These are phyloP conservation scores for Eilema depressum DNA, from an alignment of 2,888 invertebrate species.

Conservation along the genomic window DNA sequence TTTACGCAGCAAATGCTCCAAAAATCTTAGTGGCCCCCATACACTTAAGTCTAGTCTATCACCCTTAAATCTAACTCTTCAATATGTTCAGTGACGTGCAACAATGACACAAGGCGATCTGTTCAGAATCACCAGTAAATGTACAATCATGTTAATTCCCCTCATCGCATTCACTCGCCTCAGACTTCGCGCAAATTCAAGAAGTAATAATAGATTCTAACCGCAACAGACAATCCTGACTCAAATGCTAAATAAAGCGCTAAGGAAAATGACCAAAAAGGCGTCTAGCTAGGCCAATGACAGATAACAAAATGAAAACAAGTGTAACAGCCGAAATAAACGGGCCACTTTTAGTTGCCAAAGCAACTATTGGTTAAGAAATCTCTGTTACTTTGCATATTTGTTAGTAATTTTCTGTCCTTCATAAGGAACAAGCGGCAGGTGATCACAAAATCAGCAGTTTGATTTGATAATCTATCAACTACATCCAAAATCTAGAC, in stretches of 20 bases:
- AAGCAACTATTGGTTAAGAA: not conserved
- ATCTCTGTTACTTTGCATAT: not conserved
- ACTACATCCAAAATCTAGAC: too few species aligned
- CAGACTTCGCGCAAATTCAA: conserved; percentile 1
- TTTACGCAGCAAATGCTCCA: too few species aligned
- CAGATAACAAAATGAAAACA: conserved; percentile 54
- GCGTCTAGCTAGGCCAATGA: conserved; percentile 44
- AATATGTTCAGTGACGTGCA: too few species aligned
- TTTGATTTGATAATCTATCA: too few species aligned
- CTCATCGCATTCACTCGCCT: not conserved
- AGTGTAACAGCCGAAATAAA: conserved; percentile 21
- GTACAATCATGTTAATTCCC: not conserved
- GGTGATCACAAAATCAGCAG: too few species aligned
- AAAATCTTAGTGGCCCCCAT: too few species aligned
- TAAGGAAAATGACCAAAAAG: conserved; percentile 29
- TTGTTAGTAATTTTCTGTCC: not conserved
- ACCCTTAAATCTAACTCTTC: too few species aligned
- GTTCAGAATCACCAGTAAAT: too few species aligned
- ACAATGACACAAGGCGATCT: too few species aligned
- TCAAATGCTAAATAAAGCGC: conserved; percentile 36
- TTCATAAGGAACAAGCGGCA: not conserved
- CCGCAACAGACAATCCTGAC: conserved; percentile 23
- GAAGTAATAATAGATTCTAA: conserved; percentile 26
- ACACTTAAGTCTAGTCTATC: too few species aligned
- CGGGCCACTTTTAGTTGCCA: conserved; percentile 10